Conservation (phyloP, 2,113 vertebrate genomes). For the Melanostigma gelatinosum region DNA sequence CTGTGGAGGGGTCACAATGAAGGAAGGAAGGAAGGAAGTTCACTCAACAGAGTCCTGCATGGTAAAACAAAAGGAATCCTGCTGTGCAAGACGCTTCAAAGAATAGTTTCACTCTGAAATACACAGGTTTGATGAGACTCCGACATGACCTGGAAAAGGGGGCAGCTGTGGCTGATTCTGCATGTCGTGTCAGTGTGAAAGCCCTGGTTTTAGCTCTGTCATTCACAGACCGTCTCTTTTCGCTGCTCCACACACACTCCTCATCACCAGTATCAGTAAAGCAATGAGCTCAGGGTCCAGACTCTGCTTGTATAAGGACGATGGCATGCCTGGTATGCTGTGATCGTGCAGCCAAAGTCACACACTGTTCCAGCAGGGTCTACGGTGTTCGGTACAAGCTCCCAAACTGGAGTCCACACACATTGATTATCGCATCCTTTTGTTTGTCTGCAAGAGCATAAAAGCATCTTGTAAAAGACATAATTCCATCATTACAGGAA, state of each 20-base stretch:
- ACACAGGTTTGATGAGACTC: neutral
- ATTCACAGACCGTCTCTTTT: constrained; percentile 29
- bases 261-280: constrained; percentile 60
- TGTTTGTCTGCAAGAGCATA: constrained; percentile 66
- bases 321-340: constrained; percentile 80
- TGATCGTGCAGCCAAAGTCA: constrained; percentile 54
- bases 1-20: constrained; percentile 71
- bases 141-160: neutral
- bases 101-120: constrained; percentile 9
- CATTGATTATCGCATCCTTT: constrained; percentile 60
- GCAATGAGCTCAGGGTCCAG: constrained; percentile 52
- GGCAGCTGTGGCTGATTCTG: constrained; percentile 14
- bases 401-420: constrained; percentile 25
- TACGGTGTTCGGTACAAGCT: constrained; percentile 29
- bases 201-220: constrained; percentile 7
- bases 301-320: constrained; percentile 70
- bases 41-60: constrained; percentile 25
- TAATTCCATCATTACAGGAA: constrained; percentile 78
- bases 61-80: constrained; percentile 22
- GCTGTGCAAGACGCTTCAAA: constrained; percentile 11
- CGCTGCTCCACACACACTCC: constrained; percentile 34
- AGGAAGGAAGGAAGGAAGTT: constrained; percentile 55
- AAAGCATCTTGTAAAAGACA: constrained; percentile 75
- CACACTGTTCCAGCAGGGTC: constrained; percentile 54
- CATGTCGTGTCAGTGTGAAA: constrained; percentile 11